These are phyloP conservation scores for Heteropelma amictum DNA, from an alignment of 2,888 invertebrate species.

Conservation along the genomic window DNA sequence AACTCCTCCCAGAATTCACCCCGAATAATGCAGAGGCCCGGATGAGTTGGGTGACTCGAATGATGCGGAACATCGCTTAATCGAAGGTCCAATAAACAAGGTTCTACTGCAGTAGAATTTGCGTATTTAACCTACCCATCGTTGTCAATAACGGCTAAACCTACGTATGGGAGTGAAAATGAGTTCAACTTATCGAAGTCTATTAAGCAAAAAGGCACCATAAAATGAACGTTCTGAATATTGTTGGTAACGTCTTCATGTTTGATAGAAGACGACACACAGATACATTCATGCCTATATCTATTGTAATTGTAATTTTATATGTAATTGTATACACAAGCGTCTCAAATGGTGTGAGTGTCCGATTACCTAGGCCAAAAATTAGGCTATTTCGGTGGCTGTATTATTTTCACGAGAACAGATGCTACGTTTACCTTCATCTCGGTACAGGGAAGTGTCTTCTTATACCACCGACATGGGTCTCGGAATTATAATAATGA, in stretches of 20 bases:
- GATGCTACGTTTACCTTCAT: background rate
- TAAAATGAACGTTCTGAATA: background rate
- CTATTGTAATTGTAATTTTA: background rate
- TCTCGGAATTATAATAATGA: background rate
- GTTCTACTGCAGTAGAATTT: conserved; percentile 26
- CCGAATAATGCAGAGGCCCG: too few species aligned
- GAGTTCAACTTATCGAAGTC: background rate
- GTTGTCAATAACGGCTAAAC: background rate
- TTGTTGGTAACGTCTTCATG: background rate
- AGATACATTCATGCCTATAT: background rate
- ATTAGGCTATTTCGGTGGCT: background rate
- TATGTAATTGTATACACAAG: background rate
- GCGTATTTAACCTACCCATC: conserved; percentile 8
- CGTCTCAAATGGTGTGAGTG: conserved; percentile 30
- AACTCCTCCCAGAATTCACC: too few species aligned
- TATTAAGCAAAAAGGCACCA: background rate
- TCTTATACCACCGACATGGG: background rate
- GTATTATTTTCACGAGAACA: conserved; percentile 24
- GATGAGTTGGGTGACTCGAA: too few species aligned
- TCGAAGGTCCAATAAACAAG: conserved; percentile 9
- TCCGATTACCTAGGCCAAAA: conserved; percentile 42
- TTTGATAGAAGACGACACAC: background rate
- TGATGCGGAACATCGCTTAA: too few species aligned
- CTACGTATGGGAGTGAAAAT: conserved; percentile 2
- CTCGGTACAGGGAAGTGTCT: background rate